These are phyloP conservation scores for Panthera uncia DNA, from an alignment of 2,113 vertebrate species.

Conservation along the genomic window DNA sequence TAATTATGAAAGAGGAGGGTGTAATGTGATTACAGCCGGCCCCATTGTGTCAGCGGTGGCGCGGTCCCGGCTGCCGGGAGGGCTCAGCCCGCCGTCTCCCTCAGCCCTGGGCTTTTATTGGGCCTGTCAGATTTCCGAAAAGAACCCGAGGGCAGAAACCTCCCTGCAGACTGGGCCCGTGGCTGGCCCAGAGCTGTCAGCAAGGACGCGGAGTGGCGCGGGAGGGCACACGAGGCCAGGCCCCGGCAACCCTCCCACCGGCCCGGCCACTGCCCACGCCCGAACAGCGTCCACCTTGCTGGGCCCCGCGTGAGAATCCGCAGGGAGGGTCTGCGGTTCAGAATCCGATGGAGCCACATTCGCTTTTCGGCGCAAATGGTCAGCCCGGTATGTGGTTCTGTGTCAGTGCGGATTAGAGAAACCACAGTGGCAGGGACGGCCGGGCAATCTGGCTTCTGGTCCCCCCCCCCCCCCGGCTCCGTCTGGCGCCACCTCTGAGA, in stretches of 20 bases:
- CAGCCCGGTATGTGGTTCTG: not conserved
- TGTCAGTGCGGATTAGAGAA: not conserved
- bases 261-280: not conserved
- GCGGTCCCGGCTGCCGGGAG: not conserved
- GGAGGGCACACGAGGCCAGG: not conserved
- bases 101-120: constrained; percentile 44
- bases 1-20: constrained; percentile 72
- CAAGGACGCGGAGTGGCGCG: fast-evolving
- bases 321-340: not conserved
- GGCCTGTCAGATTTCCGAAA: constrained; percentile 72
- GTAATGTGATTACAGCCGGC: constrained; percentile 64
- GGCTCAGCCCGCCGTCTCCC: not conserved
- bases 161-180: constrained; percentile 37
- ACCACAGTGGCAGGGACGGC: fast-evolving
- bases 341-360: too few relatives aligned
- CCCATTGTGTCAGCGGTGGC: constrained; percentile 69
- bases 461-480: not conserved
- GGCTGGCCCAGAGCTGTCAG: not conserved
- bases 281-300: fast-evolving
- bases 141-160: constrained; percentile 72
- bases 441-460: not conserved
- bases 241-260: not conserved
- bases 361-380: fast-evolving
- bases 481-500: not conserved
- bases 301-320: fast-evolving